Conservation (phyloP, 2,797 vertebrate species). For the Enteromius mattozi region DNA sequence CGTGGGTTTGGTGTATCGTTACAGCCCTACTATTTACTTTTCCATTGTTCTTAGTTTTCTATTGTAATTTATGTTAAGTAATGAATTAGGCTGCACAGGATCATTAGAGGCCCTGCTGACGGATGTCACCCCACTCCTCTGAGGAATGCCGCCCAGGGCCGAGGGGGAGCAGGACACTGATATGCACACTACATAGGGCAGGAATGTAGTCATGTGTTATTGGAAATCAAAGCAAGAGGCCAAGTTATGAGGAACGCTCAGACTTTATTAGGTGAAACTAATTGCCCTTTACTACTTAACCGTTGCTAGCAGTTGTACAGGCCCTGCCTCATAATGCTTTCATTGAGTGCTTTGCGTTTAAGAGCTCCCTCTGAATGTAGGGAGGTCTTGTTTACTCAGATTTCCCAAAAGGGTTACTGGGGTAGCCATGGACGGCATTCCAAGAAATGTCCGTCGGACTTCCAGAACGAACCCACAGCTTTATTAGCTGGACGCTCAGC, state of each 20-base stretch:
- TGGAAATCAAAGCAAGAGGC: slow-evolving; percentile 59
- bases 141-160: slow-evolving; percentile 38
- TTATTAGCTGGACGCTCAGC: slow-evolving; percentile 39
- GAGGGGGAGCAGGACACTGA: slow-evolving; percentile 37
- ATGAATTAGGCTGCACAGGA: slow-evolving; percentile 45
- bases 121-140: slow-evolving; percentile 53
- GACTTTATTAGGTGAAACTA: slow-evolving; percentile 40
- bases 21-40: not conserved
- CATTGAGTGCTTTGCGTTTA: slow-evolving; percentile 34
- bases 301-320: not conserved
- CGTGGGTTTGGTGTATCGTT: too few relatives aligned
- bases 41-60: not conserved
- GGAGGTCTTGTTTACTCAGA: slow-evolving; percentile 31
- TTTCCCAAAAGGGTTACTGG: slow-evolving; percentile 10
- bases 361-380: slow-evolving; percentile 46
- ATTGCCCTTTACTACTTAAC: slow-evolving; percentile 35
- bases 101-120: slow-evolving; percentile 24
- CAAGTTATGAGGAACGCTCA: slow-evolving; percentile 36
- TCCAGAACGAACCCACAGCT: slow-evolving; percentile 8
- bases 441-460: slow-evolving; percentile 46
- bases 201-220: slow-evolving; percentile 58
- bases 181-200: slow-evolving; percentile 49
- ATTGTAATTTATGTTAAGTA: slow-evolving; percentile 25
- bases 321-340: slow-evolving; percentile 35
- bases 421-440: slow-evolving; percentile 40